Evolutionary conservation across 1,140 invertebrate genomes (phyloP).

Genomic region (Euura lappo): DNA sequence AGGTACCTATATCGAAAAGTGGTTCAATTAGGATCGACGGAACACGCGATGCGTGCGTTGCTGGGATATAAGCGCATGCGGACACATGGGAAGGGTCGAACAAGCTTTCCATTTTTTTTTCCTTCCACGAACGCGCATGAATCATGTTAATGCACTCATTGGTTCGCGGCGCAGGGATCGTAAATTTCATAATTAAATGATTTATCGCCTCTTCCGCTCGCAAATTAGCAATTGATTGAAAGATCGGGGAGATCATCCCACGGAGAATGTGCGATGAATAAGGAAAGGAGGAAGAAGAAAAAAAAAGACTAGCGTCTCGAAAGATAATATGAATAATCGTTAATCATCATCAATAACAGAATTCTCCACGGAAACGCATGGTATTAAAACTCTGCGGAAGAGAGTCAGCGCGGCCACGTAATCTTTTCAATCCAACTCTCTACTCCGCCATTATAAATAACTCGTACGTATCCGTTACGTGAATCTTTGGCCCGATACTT

Average conservation of each 20-base stretch:
- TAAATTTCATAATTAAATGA: conserved; percentile 5
- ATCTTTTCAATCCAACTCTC: neutral
- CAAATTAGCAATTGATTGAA: neutral
- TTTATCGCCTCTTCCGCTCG: neutral
- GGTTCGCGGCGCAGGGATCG: neutral
- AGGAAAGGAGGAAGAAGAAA: too few relatives aligned
- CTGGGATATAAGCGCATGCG: neutral
- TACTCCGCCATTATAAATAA: conserved; percentile 7
- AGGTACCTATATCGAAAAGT: neutral
- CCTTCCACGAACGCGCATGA: neutral
- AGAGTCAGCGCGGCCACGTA: neutral
- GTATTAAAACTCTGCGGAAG: too few relatives aligned
- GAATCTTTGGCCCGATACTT: conserved; percentile 1
- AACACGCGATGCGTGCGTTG: neutral
- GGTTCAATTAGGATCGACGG: neutral
- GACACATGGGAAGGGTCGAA: neutral
- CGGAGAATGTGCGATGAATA: neutral
- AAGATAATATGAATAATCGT: too few relatives aligned
- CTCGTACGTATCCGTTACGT: neutral
- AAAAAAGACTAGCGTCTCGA: too few relatives aligned
- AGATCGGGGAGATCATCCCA: neutral
- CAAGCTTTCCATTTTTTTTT: conserved; percentile 1
- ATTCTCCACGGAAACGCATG: too few relatives aligned
- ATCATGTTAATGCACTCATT: neutral
- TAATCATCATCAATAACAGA: too few relatives aligned